Evolutionary conservation across 2,113 vertebrate species (phyloP).

Genomic region (Prinia subflava): DNA sequence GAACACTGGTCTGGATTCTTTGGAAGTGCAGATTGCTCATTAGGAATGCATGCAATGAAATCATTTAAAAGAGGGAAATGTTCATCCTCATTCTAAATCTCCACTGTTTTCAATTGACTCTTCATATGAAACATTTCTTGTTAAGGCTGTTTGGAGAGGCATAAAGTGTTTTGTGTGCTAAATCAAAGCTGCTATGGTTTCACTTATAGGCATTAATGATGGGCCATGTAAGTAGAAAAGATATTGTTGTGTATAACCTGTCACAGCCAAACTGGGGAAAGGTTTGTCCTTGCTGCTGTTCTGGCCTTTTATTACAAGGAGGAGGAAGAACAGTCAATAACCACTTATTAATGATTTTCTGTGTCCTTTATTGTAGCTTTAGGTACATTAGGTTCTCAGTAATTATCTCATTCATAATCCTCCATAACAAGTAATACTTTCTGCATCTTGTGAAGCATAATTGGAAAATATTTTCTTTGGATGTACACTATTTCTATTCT

Average conservation of each 20-base stretch:
- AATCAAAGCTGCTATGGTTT: background rate
- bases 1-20: background rate
- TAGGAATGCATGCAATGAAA: background rate
- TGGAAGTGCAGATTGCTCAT: background rate
- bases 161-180: background rate
- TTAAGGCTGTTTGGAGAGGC: background rate
- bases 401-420: constrained; percentile 73
- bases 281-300: constrained; percentile 21
- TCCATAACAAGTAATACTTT: constrained; percentile 60
- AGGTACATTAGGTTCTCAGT: constrained; percentile 51
- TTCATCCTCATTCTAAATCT: background rate
- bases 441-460: constrained; percentile 65
- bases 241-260: background rate
- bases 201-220: background rate
- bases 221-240: background rate
- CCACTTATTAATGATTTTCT: constrained; percentile 58
- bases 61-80: background rate
- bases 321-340: constrained; percentile 54
- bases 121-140: background rate
- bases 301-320: constrained; percentile 42
- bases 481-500: constrained; percentile 55
- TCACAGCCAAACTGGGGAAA: background rate
- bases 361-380: constrained; percentile 51
- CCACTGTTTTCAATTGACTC: background rate
- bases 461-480: constrained; percentile 69